Conservation (phyloP, 2,113 vertebrate genomes). For the Podiceps cristatus region DNA sequence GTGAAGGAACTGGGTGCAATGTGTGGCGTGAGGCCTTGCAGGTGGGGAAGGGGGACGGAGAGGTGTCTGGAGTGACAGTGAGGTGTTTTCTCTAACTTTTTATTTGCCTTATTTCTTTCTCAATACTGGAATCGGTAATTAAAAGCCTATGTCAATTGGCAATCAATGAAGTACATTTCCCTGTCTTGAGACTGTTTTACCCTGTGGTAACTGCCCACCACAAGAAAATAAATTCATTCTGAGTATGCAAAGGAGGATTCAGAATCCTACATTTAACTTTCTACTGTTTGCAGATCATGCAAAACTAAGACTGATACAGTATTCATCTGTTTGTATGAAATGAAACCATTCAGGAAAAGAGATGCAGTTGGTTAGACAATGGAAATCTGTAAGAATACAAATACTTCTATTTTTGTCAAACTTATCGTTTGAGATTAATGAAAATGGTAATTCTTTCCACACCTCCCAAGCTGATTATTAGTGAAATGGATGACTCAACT, state of each 20-base stretch:
- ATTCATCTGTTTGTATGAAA: not conserved
- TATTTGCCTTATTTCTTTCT: not conserved
- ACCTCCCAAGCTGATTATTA: not conserved
- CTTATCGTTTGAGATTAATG: not conserved
- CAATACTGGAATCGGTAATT: not conserved
- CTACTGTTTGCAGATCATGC: not conserved
- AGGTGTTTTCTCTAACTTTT: not conserved
- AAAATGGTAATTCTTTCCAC: not conserved
- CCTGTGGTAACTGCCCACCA: not conserved
- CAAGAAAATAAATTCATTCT: not conserved
- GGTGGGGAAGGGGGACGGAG: not conserved
- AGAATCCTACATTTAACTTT: not conserved
- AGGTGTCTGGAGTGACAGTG: not conserved
- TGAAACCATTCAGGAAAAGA: not conserved
- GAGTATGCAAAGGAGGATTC: not conserved
- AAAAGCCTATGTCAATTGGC: not conserved
- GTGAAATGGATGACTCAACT: not conserved
- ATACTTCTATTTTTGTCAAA: not conserved
- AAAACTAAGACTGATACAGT: not conserved
- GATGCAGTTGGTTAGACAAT: not conserved
- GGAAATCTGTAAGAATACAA: not conserved
- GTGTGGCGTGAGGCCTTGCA: fast-evolving
- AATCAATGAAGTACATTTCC: not conserved
- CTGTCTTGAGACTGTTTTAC: not conserved
- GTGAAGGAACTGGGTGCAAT: fast-evolving